Conservation (phyloP, 2,888 invertebrate genomes). For the Spilosoma lubricipeda region DNA sequence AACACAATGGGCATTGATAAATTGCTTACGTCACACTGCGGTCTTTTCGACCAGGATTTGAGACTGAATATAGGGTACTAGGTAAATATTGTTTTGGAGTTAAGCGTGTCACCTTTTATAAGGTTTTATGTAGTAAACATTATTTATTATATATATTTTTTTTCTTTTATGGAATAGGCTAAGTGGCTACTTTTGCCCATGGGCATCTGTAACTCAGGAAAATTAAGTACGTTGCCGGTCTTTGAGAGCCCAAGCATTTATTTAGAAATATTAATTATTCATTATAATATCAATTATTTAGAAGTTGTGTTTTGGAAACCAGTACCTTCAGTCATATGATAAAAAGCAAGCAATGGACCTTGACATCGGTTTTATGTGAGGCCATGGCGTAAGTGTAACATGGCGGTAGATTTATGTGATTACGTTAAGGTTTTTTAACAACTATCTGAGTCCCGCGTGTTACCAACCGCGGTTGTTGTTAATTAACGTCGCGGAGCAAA, state of each 20-base stretch:
- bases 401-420: too few species aligned
- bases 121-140: background rate
- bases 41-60: constrained; percentile 52
- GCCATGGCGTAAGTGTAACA: too few species aligned
- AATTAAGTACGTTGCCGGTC: background rate
- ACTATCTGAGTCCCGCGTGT: too few species aligned
- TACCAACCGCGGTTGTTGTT: too few species aligned
- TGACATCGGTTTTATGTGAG: too few species aligned
- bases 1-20: constrained; percentile 62
- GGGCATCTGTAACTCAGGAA: background rate
- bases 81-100: background rate
- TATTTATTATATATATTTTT: background rate
- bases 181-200: too few species aligned
- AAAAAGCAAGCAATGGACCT: too few species aligned
- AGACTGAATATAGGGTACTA: background rate
- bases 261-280: too few species aligned
- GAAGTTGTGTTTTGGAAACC: background rate
- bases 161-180: background rate
- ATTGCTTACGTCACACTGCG: constrained; percentile 68
- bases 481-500: too few species aligned
- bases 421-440: too few species aligned
- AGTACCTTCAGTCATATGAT: too few species aligned
- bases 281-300: too few species aligned
- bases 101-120: background rate
- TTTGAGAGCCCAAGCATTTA: background rate